Evolutionary conservation across 2,113 vertebrate genomes (phyloP).

Genomic region (Heteronetta atricapilla): DNA sequence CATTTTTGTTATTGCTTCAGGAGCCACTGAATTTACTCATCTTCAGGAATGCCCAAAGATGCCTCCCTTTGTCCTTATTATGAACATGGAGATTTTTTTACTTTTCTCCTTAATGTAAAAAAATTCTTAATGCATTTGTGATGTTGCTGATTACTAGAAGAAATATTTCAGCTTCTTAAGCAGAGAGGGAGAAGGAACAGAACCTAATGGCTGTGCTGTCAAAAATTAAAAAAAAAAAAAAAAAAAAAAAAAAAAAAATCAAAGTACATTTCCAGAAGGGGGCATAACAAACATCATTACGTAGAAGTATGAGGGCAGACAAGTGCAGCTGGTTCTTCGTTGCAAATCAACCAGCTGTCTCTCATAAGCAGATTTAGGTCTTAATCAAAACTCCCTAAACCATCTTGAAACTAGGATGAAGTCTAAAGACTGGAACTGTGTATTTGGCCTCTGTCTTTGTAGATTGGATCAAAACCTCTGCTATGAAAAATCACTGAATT

Average conservation of each 20-base stretch:
- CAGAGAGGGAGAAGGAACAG: neutral
- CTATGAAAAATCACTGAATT: neutral
- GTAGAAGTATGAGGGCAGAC: neutral
- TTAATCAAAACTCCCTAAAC: neutral
- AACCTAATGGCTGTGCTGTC: neutral
- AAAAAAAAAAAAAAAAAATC: no score
- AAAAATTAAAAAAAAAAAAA: neutral
- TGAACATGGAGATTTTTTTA: neutral
- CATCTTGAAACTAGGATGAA: neutral
- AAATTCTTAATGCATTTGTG: neutral
- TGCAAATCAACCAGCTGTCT: neutral
- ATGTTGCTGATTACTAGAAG: neutral
- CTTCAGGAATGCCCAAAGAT: neutral
- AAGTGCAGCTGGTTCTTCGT: neutral
- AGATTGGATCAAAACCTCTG: neutral
- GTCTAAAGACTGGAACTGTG: neutral
- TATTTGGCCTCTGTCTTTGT: neutral
- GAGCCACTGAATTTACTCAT: neutral
- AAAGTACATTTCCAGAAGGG: neutral
- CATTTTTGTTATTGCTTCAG: neutral
- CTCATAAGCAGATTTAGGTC: neutral
- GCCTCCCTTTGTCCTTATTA: neutral
- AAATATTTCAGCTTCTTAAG: neutral
- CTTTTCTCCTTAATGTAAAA: neutral
- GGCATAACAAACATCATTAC: neutral